These are phyloP conservation scores for Atta colombica DNA, from an alignment of 1,140 invertebrate genomes.

Conservation along the genomic window DNA sequence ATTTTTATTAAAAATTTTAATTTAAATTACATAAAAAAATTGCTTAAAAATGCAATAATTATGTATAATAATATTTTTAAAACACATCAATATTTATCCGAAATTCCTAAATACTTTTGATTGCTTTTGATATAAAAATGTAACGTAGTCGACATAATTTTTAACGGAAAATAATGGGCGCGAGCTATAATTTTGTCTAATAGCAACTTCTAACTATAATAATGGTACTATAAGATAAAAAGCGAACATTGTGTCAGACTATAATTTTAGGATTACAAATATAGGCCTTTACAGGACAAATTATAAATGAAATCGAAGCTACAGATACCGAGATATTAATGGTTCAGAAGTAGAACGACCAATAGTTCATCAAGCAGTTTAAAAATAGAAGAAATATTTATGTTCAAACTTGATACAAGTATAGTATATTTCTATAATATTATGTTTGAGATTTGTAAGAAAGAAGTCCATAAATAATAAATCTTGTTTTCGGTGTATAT, in stretches of 20 bases:
- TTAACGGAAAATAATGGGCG: not conserved
- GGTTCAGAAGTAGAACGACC: constrained; percentile 7
- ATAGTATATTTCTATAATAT: not conserved
- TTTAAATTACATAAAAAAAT: not conserved
- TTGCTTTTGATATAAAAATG: constrained; percentile 4
- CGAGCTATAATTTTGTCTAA: constrained; percentile 27
- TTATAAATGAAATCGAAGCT: constrained; percentile 41
- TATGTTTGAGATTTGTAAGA: not conserved
- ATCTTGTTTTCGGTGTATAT: not conserved
- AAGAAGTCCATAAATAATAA: not conserved
- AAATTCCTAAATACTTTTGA: not conserved
- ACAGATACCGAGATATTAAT: not conserved
- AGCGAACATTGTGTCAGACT: not conserved
- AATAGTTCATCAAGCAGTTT: not conserved
- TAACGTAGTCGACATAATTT: not conserved
- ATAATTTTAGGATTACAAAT: constrained; percentile 43
- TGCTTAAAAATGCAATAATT: not conserved
- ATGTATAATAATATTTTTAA: constrained; percentile 13
- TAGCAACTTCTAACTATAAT: constrained; percentile 24
- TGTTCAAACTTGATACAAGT: not conserved
- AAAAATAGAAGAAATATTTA: not conserved
- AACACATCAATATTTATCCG: not conserved
- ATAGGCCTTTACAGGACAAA: constrained; percentile 7
- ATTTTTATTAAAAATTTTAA: not conserved
- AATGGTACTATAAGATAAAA: constrained; percentile 47